Base-by-base conservation (phyloP, 2,888 invertebrate species). In the Drosophila fulvimacula region DNA sequence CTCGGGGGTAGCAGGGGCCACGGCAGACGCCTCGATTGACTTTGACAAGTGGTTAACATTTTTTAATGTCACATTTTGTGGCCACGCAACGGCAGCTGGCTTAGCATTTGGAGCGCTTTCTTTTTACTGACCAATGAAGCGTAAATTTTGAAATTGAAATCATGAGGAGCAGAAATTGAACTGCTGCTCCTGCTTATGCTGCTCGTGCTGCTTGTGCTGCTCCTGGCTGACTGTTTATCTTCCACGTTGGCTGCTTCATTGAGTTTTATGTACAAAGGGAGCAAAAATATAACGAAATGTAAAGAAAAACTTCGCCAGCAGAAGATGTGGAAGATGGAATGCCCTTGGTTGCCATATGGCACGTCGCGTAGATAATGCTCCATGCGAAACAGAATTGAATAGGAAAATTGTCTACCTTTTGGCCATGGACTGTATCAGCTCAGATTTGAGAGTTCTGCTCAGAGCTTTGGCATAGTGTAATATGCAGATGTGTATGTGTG, bases 111-210 rank as follows among this genome's bases (percentile, higher is more conserved):
- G 38, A 0, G 13, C 5, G 44, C 48, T 53, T 64, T 63, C 67
- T 73, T 61, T 88, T 77, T 56, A 64, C 75, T 86, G 83, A 64
- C 75, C 83, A 88, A 80, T 86, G 81, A 86, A 83, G 83, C 83
- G 89, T 82, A 77, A 77, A 88, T 83, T 83, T 75, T 82, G 58
- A 86, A 83, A 88, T 86, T 83, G 83, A 82, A 83, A 83, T 88
- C 81, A 82, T 73, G 66, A 82, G 58, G 65, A 62, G 65, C 76
- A 52, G 60, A 60, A 61, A 76, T 74, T 79, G 69, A 55, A 51
- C 56, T 55, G 24, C n/a, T 27, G 27, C 27, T 27, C 27, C 5
- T n/a, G 15, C 24, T n/a, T n/a, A n/a, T 32, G 55, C 24, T 24
- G n/a, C 36, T 70, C n/a, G n/a, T n/a, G n/a, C n/a, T n/a, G n/a